These are phyloP conservation scores for Dipodomys spectabilis DNA, from an alignment of 2,113 vertebrate species.

Conservation along the genomic window DNA sequence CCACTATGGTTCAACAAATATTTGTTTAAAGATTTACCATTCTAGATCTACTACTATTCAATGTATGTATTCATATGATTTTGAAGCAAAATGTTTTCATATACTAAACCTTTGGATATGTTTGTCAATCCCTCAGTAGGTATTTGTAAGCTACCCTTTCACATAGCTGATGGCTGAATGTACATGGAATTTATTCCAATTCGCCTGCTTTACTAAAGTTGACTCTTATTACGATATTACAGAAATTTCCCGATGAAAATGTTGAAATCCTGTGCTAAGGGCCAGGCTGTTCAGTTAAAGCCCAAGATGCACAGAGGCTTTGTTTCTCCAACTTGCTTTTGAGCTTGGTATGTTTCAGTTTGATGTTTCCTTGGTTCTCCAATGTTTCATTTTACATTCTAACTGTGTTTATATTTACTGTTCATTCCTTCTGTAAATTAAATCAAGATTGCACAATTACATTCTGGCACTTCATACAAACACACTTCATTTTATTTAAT, in stretches of 20 bases:
- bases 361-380: constrained; percentile 31
- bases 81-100: not conserved
- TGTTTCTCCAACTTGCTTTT: not conserved
- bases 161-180: not conserved
- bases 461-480: constrained; percentile 5
- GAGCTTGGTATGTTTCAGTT: constrained; percentile 1
- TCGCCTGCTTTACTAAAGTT: not conserved
- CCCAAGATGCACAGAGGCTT: not conserved
- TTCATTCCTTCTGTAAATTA: constrained; percentile 63
- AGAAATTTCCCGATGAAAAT: not conserved
- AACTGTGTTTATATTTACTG: constrained; percentile 65
- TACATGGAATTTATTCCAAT: not conserved
- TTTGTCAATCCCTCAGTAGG: not conserved
- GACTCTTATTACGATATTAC: not conserved
- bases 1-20: not conserved
- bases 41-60: not conserved
- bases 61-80: not conserved
- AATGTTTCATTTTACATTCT: constrained; percentile 57
- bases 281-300: not conserved
- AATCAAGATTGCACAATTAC: constrained; percentile 55
- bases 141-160: not conserved
- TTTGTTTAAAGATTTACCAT: not conserved
- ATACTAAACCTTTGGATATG: not conserved
- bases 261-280: not conserved
- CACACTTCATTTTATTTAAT: constrained; percentile 48